Conservation (phyloP, 2,888 invertebrate species). For the Heliothis peltigera region DNA sequence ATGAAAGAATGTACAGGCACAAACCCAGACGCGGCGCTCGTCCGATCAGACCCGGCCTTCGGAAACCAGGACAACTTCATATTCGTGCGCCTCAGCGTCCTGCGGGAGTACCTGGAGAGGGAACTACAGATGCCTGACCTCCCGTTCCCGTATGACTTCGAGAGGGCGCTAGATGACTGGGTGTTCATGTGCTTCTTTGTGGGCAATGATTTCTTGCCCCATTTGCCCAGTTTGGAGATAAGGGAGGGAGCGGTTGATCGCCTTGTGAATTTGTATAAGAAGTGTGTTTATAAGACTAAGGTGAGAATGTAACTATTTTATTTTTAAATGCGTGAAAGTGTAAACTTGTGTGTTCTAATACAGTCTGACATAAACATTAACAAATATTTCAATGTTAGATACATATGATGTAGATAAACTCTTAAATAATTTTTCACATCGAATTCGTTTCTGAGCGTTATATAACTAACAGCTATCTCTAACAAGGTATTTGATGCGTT, state of each 20-base stretch:
- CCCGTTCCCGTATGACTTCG: slow-evolving; percentile 98
- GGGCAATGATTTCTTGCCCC: slow-evolving; percentile 99
- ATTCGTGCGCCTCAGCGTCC: slow-evolving; percentile 97
- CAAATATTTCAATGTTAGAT: no score
- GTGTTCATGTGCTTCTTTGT: slow-evolving; percentile 99
- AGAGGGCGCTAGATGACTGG: slow-evolving; percentile 99
- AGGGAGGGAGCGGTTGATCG: slow-evolving; percentile 99
- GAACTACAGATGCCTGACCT: slow-evolving; percentile 97
- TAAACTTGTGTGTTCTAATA: no score
- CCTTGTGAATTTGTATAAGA: slow-evolving; percentile 97
- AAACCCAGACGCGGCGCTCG: slow-evolving; percentile 89
- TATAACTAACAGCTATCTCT: no score
- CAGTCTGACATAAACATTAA: no score
- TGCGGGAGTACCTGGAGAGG: slow-evolving; percentile 97
- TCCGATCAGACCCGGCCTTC: slow-evolving; percentile 91
- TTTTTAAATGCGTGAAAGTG: no score
- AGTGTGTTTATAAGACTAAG: slow-evolving; percentile 97
- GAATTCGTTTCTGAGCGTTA: no score
- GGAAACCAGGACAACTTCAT: slow-evolving; percentile 96
- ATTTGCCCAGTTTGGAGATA: slow-evolving; percentile 99
- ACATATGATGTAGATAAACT: no score
- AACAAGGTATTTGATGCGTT: no score
- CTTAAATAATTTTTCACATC: no score
- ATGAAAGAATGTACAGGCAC: slow-evolving; percentile 97
- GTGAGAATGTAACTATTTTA: slow-evolving; percentile 78